phyloP scores from a whole-genome alignment of 2,888 invertebrate species.

The Petrolisthes cinctipes region DNA sequence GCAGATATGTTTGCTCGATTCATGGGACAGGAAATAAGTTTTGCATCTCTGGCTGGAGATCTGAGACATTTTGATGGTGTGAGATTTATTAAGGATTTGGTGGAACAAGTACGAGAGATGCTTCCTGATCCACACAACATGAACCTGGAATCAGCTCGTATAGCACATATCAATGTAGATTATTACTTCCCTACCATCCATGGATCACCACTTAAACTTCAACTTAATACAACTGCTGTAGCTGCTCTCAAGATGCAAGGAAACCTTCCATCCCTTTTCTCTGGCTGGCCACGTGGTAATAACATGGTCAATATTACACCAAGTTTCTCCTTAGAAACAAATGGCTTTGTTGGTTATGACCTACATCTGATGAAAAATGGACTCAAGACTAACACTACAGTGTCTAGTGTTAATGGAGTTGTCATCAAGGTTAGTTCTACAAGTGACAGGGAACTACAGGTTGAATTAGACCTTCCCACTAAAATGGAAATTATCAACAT shows the following conservation, averaged over 20 bases:
- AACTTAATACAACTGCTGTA: constrained; percentile 39
- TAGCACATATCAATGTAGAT: constrained; percentile 25
- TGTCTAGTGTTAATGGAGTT: constrained; percentile 27
- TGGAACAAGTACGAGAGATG: constrained; percentile 6
- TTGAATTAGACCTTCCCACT: constrained; percentile 33
- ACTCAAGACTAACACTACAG: constrained; percentile 30
- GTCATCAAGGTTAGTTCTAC: constrained; percentile 17
- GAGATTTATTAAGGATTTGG: constrained; percentile 4
- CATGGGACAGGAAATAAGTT: constrained; percentile 61
- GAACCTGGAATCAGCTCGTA: constrained; percentile 32
- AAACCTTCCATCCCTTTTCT: constrained; percentile 29
- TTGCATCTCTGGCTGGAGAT: constrained; percentile 28
- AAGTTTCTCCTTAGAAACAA: constrained; percentile 28
- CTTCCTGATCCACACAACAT: constrained; percentile 3
- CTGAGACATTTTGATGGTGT: constrained; percentile 26
- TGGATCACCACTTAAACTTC: constrained; percentile 53
- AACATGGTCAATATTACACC: constrained; percentile 15
- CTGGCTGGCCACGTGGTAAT: constrained; percentile 1
- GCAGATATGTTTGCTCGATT: constrained; percentile 48
- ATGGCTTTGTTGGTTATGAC: constrained; percentile 44
- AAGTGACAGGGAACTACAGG: constrained; percentile 7
- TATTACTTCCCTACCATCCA: constrained; percentile 57
- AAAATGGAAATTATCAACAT: constrained; percentile 45
- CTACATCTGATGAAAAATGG: constrained; percentile 15
- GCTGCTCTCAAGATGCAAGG: constrained; percentile 36